Conservation (phyloP, 2,797 vertebrate species). For the Crenuchus spilurus region DNA sequence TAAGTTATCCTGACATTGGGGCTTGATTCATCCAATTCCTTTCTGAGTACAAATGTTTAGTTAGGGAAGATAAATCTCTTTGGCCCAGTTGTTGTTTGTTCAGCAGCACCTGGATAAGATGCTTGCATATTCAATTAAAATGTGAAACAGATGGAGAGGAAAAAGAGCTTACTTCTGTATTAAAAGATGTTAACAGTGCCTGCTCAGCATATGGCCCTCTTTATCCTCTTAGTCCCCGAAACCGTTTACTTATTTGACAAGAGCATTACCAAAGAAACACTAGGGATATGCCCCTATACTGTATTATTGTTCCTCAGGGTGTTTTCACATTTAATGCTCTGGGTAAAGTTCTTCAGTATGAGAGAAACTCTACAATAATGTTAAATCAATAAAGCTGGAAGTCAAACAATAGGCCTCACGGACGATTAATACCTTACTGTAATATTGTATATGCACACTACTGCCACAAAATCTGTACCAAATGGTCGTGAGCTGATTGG, state of each 20-base stretch:
- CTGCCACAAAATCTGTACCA: neutral
- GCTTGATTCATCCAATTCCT: neutral
- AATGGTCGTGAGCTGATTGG: too few species aligned
- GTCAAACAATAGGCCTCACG: neutral
- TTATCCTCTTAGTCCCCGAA: constrained; percentile 39
- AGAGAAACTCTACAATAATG: neutral
- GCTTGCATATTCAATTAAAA: constrained; percentile 21
- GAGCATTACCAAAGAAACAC: constrained; percentile 13
- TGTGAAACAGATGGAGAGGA: constrained; percentile 35
- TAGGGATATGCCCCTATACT: neutral
- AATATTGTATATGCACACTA: neutral
- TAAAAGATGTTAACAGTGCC: constrained; percentile 8
- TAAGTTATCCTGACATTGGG: neutral
- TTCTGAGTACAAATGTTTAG: neutral
- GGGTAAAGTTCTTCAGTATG: neutral
- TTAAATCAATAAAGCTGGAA: constrained; percentile 1
- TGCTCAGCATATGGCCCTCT: constrained; percentile 7
- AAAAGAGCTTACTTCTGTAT: constrained; percentile 24
- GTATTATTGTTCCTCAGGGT: neutral
- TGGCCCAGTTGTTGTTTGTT: neutral
- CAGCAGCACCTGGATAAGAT: constrained; percentile 3
- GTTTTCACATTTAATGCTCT: neutral
- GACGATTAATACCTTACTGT: neutral
- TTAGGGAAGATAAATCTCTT: constrained; percentile 3
- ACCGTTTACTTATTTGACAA: constrained; percentile 23